Percentiles rank a stretch among this genome's conserved stretches.
phyloP scores from a whole-genome alignment of 2,797 vertebrate species.

The Serranus cabrilla region DNA sequence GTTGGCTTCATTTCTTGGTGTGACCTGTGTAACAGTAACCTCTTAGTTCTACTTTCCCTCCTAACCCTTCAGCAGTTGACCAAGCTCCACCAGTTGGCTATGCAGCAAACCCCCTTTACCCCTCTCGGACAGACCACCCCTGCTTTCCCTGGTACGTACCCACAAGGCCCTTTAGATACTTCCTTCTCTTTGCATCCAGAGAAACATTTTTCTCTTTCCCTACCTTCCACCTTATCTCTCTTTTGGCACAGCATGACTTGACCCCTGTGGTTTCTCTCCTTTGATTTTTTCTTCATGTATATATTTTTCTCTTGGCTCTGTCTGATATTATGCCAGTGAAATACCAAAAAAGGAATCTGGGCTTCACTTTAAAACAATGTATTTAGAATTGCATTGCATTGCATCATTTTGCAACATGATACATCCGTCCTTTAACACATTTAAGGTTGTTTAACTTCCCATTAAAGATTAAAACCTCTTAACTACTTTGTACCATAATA shows the following conservation, averaged over 20 bases:
- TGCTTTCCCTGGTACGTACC: slow-evolving; percentile 99
- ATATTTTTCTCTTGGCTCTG: slow-evolving; percentile 56
- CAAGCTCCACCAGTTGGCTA: slow-evolving; percentile 99
- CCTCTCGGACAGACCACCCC: slow-evolving; percentile 99
- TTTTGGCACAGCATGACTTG: slow-evolving; percentile 82
- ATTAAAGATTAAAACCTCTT: slow-evolving; percentile 19
- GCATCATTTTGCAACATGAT: slow-evolving; percentile 35
- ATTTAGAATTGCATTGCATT: slow-evolving; percentile 38
- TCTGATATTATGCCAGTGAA: slow-evolving; percentile 51
- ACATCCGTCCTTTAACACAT: slow-evolving; percentile 1
- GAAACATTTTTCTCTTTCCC: slow-evolving; percentile 75
- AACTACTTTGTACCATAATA: background rate
- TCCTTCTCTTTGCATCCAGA: slow-evolving; percentile 92
- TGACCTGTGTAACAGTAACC: slow-evolving; percentile 96
- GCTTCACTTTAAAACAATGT: slow-evolving; percentile 32
- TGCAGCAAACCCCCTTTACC: slow-evolving; percentile 99
- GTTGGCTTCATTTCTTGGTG: slow-evolving; percentile 89
- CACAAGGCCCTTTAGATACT: slow-evolving; percentile 90
- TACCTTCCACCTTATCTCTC: slow-evolving; percentile 76
- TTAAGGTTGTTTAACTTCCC: slow-evolving; percentile 28
- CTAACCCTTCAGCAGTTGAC: slow-evolving; percentile 98
- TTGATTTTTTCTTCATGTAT: slow-evolving; percentile 55
- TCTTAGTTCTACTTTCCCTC: slow-evolving; percentile 99
- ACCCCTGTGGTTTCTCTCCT: slow-evolving; percentile 77
- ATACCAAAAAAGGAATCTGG: slow-evolving; percentile 8